Conservation (phyloP, 2,797 vertebrate genomes). For the Masticophis lateralis region DNA sequence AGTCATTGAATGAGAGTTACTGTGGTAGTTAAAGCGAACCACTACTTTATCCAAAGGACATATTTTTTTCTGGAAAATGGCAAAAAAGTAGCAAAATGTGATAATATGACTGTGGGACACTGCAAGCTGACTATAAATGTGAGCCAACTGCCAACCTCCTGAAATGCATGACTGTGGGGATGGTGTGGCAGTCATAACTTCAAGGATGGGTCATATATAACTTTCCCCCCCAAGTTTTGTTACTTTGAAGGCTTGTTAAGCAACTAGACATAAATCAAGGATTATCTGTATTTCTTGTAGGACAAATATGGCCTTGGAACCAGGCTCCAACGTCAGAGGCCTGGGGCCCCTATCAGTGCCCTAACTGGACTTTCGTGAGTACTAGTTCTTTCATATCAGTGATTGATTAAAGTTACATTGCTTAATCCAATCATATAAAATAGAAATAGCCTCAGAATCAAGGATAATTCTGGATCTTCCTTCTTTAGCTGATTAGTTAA, state of each 20-base stretch:
- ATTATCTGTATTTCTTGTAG: slow-evolving; percentile 64
- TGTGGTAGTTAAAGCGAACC: not conserved
- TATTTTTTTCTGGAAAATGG: not conserved
- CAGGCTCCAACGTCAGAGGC: slow-evolving; percentile 89
- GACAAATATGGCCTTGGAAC: slow-evolving; percentile 97
- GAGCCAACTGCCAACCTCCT: not conserved
- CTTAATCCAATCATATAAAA: not conserved
- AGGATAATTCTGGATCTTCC: not conserved
- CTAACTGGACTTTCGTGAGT: slow-evolving; percentile 96
- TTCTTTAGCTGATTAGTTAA: not conserved
- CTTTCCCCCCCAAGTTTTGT: not conserved
- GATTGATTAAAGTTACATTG: not conserved
- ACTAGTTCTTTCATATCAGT: slow-evolving; percentile 13
- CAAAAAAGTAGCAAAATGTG: not conserved
- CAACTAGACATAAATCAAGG: not conserved
- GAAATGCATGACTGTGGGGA: not conserved
- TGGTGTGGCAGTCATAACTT: not conserved
- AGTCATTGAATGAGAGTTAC: not conserved
- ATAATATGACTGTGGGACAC: not conserved
- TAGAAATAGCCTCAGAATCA: not conserved
- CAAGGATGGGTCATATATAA: not conserved
- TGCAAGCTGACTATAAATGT: not conserved
- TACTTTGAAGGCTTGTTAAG: not conserved
- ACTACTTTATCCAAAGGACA: not conserved
- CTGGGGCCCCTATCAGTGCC: slow-evolving; percentile 88